A percentile compares a stretch with the other conserved stretches of the same genome.
Conservation (phyloP, 2,113 vertebrate genomes). For the Gallinago jamesoni region DNA sequence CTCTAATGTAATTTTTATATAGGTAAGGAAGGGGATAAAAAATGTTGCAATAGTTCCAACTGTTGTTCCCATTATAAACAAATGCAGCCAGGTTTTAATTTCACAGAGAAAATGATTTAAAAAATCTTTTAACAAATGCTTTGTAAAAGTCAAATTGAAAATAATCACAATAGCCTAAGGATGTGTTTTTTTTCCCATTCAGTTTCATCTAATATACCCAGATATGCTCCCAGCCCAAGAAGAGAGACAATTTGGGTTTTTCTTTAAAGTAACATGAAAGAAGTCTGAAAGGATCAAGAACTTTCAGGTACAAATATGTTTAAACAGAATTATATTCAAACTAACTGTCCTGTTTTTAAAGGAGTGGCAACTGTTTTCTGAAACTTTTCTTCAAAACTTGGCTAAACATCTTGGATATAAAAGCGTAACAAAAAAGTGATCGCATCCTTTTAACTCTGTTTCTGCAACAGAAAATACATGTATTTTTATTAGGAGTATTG, state of each 20-base stretch:
- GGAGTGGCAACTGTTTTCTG: background rate
- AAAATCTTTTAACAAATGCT: background rate
- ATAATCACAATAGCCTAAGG: background rate
- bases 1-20: background rate
- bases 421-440: background rate
- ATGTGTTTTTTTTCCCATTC: background rate
- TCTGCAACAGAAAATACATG: background rate
- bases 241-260: background rate
- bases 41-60: background rate
- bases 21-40: background rate
- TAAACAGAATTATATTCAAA: background rate
- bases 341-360: background rate
- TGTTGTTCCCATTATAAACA: background rate
- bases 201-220: background rate
- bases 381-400: background rate
- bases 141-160: background rate
- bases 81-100: background rate
- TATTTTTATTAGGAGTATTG: background rate
- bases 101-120: background rate
- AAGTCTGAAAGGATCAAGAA: background rate
- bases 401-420: background rate
- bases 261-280: background rate
- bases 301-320: background rate
- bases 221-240: background rate
- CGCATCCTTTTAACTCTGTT: background rate